A percentile compares a stretch with the other conserved stretches of the same genome.
phyloP scores from a whole-genome alignment of 2,888 invertebrate genomes.

The Spilosoma lubricipeda region DNA sequence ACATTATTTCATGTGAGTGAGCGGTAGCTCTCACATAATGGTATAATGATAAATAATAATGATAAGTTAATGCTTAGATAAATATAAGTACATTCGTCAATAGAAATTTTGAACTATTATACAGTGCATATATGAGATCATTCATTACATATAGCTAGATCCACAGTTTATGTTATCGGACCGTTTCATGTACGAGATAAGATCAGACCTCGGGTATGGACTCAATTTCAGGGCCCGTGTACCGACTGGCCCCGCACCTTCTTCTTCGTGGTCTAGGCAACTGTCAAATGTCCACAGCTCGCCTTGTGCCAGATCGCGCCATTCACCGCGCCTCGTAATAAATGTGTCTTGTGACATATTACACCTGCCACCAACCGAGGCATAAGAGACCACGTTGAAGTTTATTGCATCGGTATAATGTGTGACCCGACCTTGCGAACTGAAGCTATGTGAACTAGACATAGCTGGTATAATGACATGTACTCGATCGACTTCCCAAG shows the following conservation, averaged over 20 bases:
- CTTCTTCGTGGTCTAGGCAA: conserved; percentile 1
- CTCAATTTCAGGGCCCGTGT: conserved; percentile 9
- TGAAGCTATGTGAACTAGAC: conserved; percentile 16
- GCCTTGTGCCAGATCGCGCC: conserved; percentile 55
- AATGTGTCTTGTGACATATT: background rate
- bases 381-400: background rate
- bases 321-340: conserved; percentile 2
- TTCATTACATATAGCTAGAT: background rate
- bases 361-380: background rate
- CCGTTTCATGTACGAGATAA: background rate
- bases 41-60: too few relatives aligned
- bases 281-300: conserved; percentile 53
- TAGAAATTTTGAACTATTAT: background rate
- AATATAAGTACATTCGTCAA: too few relatives aligned
- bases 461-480: background rate
- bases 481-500: conserved; percentile 5
- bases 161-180: background rate
- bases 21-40: too few relatives aligned
- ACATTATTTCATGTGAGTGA: too few relatives aligned
- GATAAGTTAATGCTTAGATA: too few relatives aligned
- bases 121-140: background rate
- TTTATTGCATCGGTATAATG: background rate
- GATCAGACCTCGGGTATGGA: background rate
- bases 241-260: background rate
- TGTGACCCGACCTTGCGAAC: conserved; percentile 22